phyloP scores from a whole-genome alignment of 2,113 vertebrate species.

The Dasyornis broadbenti region DNA sequence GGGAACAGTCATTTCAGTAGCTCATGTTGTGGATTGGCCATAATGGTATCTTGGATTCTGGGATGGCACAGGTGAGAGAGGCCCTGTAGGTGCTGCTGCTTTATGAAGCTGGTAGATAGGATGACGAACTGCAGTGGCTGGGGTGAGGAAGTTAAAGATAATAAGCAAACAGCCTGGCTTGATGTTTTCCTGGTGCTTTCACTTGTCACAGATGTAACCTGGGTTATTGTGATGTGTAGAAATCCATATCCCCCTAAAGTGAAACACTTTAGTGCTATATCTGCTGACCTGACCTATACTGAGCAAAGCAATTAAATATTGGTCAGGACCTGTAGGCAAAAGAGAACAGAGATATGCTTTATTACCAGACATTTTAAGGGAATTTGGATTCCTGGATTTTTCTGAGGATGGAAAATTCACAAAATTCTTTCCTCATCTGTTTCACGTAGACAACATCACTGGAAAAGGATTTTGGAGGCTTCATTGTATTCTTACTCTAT shows the following conservation, averaged over 20 bases:
- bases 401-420: not conserved
- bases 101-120: not conserved
- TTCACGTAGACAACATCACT: not conserved
- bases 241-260: not conserved
- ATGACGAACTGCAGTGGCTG: not conserved
- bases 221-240: not conserved
- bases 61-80: not conserved
- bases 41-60: not conserved
- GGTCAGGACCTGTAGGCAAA: not conserved
- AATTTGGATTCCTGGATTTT: not conserved
- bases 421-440: not conserved
- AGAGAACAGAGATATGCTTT: not conserved
- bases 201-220: not conserved
- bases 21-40: not conserved
- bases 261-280: fast-evolving
- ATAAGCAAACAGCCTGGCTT: not conserved
- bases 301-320: not conserved
- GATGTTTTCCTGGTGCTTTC: not conserved
- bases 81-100: not conserved
- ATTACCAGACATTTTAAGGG: not conserved
- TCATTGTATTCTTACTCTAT: not conserved
- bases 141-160: not conserved
- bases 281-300: not conserved
- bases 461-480: not conserved
- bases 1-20: not conserved